These are phyloP conservation scores for Sphyrna mokarran DNA, from an alignment of 2,113 vertebrate species.

Conservation along the genomic window DNA sequence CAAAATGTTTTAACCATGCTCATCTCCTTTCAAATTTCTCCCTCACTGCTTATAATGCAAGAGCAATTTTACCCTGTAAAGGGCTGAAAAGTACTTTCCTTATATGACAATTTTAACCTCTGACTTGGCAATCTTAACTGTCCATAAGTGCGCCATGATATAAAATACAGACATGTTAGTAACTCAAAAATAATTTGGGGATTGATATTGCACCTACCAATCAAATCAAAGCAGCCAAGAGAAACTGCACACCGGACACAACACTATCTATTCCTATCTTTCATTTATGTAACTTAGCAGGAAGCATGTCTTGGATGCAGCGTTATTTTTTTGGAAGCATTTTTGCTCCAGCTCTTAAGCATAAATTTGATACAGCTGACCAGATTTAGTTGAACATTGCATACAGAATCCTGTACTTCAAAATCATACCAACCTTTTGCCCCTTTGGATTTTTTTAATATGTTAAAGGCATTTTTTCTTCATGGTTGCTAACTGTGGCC, in stretches of 20 bases:
- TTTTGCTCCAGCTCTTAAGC: neutral
- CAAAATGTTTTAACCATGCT: neutral
- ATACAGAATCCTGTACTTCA: neutral
- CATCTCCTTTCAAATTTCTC: neutral
- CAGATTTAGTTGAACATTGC: neutral
- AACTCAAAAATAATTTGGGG: neutral
- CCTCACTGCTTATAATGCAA: neutral
- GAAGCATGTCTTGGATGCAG: neutral
- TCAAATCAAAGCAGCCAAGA: neutral
- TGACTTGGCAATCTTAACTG: neutral
- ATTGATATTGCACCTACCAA: neutral
- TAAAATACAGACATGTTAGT: neutral
- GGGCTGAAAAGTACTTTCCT: neutral
- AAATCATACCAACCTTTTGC: neutral
- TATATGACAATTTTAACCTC: neutral
- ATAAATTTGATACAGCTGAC: neutral
- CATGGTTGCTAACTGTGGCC: neutral
- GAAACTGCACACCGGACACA: neutral
- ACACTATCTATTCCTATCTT: neutral
- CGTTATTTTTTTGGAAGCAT: neutral
- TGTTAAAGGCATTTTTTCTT: neutral
- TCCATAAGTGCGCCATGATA: neutral
- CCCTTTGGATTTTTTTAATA: neutral
- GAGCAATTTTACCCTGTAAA: neutral
- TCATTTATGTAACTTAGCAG: neutral